Evolutionary conservation across 2,797 vertebrate genomes (phyloP).

Genomic region (Tadarida brasiliensis): DNA sequence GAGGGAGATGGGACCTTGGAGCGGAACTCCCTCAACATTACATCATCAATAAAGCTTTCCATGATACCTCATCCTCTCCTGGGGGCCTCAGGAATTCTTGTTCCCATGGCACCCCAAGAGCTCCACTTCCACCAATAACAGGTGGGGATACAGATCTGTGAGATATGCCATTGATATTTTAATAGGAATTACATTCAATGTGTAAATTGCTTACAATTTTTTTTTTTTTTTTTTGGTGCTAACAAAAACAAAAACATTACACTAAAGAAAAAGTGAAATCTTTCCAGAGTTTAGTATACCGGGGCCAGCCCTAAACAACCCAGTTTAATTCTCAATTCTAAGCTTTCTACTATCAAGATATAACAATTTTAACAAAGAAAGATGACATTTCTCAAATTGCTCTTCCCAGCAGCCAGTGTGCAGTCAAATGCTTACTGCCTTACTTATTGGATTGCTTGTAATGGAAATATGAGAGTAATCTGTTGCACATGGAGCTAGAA

Average conservation of each 20-base stretch:
- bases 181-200: background rate
- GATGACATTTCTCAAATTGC: constrained; percentile 1
- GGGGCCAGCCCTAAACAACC: background rate
- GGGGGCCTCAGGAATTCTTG: background rate
- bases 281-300: background rate
- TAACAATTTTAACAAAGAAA: constrained; percentile 33
- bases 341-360: background rate
- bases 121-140: background rate
- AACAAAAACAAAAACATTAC: background rate
- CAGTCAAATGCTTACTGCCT: background rate
- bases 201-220: background rate
- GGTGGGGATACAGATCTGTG: background rate
- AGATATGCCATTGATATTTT: background rate
- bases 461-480: background rate
- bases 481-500: background rate
- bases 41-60: background rate
- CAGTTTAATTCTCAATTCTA: constrained; percentile 12
- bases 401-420: background rate
- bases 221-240: background rate
- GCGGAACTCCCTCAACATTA: background rate
- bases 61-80: background rate
- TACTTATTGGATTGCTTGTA: constrained; percentile 10
- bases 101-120: background rate
- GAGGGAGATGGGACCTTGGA: background rate
- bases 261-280: background rate